A percentile compares a stretch with the other conserved stretches of the same genome.
These are phyloP conservation scores for Rhingia campestris DNA, from an alignment of 2,888 invertebrate genomes.

Conservation along the genomic window DNA sequence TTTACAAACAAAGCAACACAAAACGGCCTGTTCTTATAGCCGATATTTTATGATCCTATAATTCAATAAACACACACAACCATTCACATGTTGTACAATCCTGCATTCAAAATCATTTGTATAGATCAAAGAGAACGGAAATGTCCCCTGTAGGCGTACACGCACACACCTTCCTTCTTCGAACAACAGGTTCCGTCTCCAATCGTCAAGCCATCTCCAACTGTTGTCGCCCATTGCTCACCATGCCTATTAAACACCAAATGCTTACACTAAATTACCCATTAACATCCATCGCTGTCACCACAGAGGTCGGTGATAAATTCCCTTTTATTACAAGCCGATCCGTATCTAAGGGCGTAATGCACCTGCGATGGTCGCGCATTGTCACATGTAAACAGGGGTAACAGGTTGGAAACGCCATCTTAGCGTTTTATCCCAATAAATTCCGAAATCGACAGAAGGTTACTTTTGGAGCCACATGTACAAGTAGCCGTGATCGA, in stretches of 20 bases:
- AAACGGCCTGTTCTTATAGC: too few species aligned
- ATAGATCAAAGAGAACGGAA: constrained; percentile 40
- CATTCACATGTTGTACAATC: constrained; percentile 35
- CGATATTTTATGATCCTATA: not conserved
- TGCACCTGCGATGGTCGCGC: constrained; percentile 63
- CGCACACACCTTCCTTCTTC: not conserved
- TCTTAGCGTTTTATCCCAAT: constrained; percentile 23
- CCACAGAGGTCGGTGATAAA: constrained; percentile 63
- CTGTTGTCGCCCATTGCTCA: constrained; percentile 62
- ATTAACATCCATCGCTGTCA: constrained; percentile 72
- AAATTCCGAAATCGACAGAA: constrained; percentile 25
- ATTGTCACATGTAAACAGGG: constrained; percentile 43
- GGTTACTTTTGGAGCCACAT: constrained; percentile 4
- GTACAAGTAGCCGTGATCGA: constrained; percentile 17
- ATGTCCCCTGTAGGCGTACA: constrained; percentile 62
- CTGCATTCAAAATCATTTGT: too few species aligned
- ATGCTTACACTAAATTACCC: constrained; percentile 59
- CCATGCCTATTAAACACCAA: constrained; percentile 52
- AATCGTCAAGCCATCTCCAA: constrained; percentile 66
- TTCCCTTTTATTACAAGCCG: constrained; percentile 64
- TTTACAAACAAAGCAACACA: too few species aligned
- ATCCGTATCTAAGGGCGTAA: constrained; percentile 67
- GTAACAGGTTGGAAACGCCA: constrained; percentile 69
- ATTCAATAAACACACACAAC: constrained; percentile 39
- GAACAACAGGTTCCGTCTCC: constrained; percentile 55